Evolutionary conservation across 2,113 vertebrate genomes (phyloP).

Genomic region (Melanerpes aurifrons): DNA sequence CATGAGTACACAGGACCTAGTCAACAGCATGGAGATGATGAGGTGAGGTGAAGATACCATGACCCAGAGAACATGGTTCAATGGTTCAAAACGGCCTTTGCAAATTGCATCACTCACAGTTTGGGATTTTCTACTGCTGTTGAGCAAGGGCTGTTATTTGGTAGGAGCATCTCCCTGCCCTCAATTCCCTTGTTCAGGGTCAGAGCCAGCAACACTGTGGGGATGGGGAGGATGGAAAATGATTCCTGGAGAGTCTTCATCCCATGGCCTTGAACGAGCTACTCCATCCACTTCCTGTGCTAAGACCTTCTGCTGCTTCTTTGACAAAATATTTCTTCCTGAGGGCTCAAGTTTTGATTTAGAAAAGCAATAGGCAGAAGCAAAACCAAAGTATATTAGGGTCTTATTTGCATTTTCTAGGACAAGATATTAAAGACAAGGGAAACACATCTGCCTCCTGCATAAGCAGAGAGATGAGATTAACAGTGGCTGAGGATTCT

Average conservation of each 20-base stretch:
- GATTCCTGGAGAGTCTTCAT: neutral
- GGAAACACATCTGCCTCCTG: neutral
- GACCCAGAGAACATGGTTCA: neutral
- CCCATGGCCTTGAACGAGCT: neutral
- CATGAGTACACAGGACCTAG: neutral
- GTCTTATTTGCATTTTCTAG: slow-evolving; percentile 30
- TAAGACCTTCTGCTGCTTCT: neutral
- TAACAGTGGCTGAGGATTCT: neutral
- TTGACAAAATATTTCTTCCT: neutral
- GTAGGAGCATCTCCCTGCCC: neutral
- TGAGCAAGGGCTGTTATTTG: neutral
- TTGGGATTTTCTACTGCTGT: neutral
- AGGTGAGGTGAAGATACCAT: neutral
- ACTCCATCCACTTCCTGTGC: neutral
- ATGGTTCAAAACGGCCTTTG: neutral
- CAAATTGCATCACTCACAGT: neutral
- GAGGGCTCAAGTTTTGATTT: neutral
- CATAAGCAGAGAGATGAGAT: neutral
- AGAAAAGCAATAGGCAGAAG: neutral
- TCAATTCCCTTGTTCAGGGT: neutral
- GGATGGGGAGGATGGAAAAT: neutral
- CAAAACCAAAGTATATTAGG: neutral
- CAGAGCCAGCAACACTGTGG: neutral
- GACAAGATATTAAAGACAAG: neutral
- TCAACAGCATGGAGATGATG: neutral